Percentiles rank a stretch among this genome's conserved stretches.
phyloP scores from a whole-genome alignment of 2,888 invertebrate genomes.

The Acanthosepion lycidas region DNA sequence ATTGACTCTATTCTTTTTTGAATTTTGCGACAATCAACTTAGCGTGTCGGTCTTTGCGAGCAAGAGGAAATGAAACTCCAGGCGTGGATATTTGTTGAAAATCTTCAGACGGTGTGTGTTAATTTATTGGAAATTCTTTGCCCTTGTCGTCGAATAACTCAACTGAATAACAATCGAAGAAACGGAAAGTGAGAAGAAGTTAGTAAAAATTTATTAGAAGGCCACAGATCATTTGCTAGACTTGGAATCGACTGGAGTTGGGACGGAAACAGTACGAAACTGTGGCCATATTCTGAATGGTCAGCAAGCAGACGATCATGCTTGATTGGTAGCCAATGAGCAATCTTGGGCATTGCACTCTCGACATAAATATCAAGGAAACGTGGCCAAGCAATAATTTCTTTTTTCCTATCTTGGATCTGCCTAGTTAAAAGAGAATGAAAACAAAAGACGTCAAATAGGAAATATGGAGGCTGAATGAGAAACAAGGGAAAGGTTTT shows the following conservation, averaged over 20 bases:
- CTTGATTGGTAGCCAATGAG: constrained; percentile 14
- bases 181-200: not conserved
- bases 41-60: constrained; percentile 11
- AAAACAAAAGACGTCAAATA: not conserved
- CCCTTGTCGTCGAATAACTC: not conserved
- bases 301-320: not conserved
- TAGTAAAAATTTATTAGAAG: not conserved
- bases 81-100: constrained; percentile 33
- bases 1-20: not conserved
- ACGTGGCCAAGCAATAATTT: constrained; percentile 14
- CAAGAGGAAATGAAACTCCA: not conserved
- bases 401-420: not conserved
- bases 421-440: constrained; percentile 20
- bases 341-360: not conserved
- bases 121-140: constrained; percentile 21
- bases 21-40: not conserved
- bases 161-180: not conserved
- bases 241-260: not conserved
- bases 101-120: not conserved
- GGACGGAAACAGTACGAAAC: constrained; percentile 10
- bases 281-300: constrained; percentile 1
- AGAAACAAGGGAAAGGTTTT: not conserved
- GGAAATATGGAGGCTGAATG: constrained; percentile 11
- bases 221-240: not conserved
- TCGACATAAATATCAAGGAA: not conserved